A percentile compares a stretch with the other conserved stretches of the same genome.
Evolutionary conservation across 2,797 vertebrate species (phyloP).

Genomic region (Anas acuta): DNA sequence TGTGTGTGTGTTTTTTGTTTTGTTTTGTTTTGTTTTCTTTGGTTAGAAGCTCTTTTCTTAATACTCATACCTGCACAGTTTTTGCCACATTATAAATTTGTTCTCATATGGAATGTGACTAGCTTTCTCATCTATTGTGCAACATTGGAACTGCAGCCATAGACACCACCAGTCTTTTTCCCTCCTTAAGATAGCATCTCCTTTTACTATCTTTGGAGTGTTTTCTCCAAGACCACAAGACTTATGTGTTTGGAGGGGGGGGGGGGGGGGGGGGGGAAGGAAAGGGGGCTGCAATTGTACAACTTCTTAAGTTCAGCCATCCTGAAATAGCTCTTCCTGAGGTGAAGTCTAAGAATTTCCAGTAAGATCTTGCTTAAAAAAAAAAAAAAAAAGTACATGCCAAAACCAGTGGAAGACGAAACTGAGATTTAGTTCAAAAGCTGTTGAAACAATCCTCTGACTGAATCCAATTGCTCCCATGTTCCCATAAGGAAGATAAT

Average conservation of each 20-base stretch:
- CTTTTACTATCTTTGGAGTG: neutral
- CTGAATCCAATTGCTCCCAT: neutral
- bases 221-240: neutral
- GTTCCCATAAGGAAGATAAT: neutral
- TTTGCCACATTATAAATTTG: neutral
- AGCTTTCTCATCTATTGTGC: neutral
- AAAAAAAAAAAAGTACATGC: neutral
- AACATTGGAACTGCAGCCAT: neutral
- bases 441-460: neutral
- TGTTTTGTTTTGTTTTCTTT: neutral
- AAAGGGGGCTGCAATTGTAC: neutral
- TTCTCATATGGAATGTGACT: neutral
- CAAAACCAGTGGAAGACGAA: neutral
- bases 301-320: neutral
- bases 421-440: neutral
- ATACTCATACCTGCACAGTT: neutral
- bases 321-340: neutral
- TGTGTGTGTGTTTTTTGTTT: neutral
- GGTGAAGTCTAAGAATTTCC: slow-evolving; percentile 34
- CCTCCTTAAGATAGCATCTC: neutral
- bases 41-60: neutral
- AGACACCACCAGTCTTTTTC: neutral
- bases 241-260: neutral
- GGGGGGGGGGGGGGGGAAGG: no score
- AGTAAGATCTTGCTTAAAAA: neutral